Evolutionary conservation across 2,797 vertebrate genomes (phyloP), one percentile per base, ranked within the genome.

Genomic region (Coendou prehensilis): DNA sequence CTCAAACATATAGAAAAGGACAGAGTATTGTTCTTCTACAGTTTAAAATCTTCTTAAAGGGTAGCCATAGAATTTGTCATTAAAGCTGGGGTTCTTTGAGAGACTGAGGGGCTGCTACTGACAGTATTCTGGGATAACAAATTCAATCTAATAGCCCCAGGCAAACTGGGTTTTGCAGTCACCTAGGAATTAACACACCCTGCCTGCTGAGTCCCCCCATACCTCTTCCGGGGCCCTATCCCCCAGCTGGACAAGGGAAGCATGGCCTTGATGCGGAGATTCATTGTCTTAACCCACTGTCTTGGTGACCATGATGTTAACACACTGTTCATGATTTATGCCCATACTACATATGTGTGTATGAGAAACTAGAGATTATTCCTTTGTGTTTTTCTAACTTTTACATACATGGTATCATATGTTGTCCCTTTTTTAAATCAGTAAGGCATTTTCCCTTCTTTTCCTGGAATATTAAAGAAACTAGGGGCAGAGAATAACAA

Each of bases 381-480:
- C 47, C 20, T 78, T 76, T 86, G n/a, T 83, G 57, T 79, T 56
- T 81, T 86, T 69, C 79, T 81, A 67, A 81, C 86, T 75, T 79
- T 92, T 94, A 78, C 37, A 9, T 90, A 92, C 84, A 78, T 90
- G 47, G 18, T 59, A 57, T 94, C 45, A 13, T 41, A 86, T 89
- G 45, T 59, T 73, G 75, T 73, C 30, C 69, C 84, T 92, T 93
- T 96, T 92, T 61, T 14, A 94, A 93, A 59, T 37, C 14, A 52
- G 37, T 22, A 80, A 87, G 52, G 23, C 45, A 88, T 93, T 93
- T 95, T 86, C 57, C 47, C 54, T 91, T 87, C 82, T 85, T 87
- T 88, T 76, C 41, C 67, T 96, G 15, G 88, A 80, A 95, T 71
- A 63, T 82, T 41, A 78, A 71, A 81, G 64, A 56, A 88, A 91